Percentiles rank a stretch among this genome's conserved stretches.
phyloP scores from a whole-genome alignment of 2,113 vertebrate genomes.

The Emydura subglobosa region DNA sequence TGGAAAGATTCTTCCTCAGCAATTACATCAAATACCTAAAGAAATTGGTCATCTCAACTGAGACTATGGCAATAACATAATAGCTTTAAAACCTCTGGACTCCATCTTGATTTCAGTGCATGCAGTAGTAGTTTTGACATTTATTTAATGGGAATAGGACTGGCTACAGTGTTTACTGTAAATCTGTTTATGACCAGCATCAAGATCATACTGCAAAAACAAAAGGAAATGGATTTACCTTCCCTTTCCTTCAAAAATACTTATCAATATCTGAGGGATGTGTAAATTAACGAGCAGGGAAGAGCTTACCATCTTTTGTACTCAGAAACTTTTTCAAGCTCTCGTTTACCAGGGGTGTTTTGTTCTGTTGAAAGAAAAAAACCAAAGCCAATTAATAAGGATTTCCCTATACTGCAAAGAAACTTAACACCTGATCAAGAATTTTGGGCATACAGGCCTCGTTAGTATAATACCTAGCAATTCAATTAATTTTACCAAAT shows the following conservation, averaged over 20 bases:
- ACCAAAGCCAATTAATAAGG: constrained; percentile 15
- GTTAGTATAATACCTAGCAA: background rate
- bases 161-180: background rate
- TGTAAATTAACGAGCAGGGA: constrained; percentile 4
- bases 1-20: background rate
- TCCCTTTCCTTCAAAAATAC: background rate
- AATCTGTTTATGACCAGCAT: background rate
- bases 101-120: background rate
- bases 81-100: background rate
- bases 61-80: background rate
- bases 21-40: background rate
- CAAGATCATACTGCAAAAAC: background rate
- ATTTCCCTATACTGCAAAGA: background rate
- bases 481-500: background rate
- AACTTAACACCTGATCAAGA: background rate
- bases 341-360: constrained; percentile 92
- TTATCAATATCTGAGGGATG: background rate
- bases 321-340: constrained; percentile 91
- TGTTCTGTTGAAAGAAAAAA: constrained; percentile 84
- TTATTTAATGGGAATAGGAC: background rate
- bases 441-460: background rate
- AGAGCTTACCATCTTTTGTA: constrained; percentile 90
- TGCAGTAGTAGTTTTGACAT: background rate
- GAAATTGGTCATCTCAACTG: background rate
- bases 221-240: background rate